phyloP scores from a whole-genome alignment of 2,888 invertebrate species.

The Diachrysia chrysitis region DNA sequence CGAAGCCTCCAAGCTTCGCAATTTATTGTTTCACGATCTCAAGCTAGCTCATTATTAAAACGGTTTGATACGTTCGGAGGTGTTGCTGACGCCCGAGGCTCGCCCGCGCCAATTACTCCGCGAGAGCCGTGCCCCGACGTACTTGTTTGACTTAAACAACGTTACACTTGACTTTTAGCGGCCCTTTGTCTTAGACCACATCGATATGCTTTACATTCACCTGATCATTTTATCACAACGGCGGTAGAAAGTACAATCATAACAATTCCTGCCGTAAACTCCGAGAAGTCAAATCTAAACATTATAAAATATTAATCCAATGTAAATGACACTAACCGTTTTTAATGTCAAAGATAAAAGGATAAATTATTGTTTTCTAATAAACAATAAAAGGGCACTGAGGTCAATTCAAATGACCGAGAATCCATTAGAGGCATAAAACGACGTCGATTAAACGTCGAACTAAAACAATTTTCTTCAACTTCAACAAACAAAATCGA shows the following conservation, averaged over 20 bases:
- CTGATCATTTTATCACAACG: slow-evolving; percentile 27
- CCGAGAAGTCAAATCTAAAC: slow-evolving; percentile 22
- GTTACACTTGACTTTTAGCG: slow-evolving; percentile 77
- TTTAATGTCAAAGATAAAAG: slow-evolving; percentile 58
- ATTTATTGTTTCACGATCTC: slow-evolving; percentile 90
- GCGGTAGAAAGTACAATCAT: not conserved
- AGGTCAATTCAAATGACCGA: slow-evolving; percentile 78
- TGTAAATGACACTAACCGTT: slow-evolving; percentile 51
- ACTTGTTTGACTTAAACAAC: slow-evolving; percentile 83
- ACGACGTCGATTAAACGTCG: slow-evolving; percentile 83
- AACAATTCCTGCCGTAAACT: not conserved
- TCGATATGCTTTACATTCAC: slow-evolving; percentile 24
- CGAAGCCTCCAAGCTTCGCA: slow-evolving; percentile 89
- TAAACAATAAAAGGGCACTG: slow-evolving; percentile 73
- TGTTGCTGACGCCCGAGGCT: slow-evolving; percentile 87
- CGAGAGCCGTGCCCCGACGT: slow-evolving; percentile 71
- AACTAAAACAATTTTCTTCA: slow-evolving; percentile 89
- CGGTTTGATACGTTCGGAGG: slow-evolving; percentile 88
- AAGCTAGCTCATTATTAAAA: slow-evolving; percentile 88
- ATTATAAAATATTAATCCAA: slow-evolving; percentile 40
- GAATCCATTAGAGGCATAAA: slow-evolving; percentile 85
- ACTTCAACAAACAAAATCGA: slow-evolving; percentile 89
- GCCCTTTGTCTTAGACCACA: slow-evolving; percentile 68
- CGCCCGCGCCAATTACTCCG: slow-evolving; percentile 85
- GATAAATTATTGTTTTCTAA: slow-evolving; percentile 73